Evolutionary conservation across 2,113 vertebrate genomes (phyloP), one percentile per base, ranked within the genome.

Genomic region (Pelusios castaneus): DNA sequence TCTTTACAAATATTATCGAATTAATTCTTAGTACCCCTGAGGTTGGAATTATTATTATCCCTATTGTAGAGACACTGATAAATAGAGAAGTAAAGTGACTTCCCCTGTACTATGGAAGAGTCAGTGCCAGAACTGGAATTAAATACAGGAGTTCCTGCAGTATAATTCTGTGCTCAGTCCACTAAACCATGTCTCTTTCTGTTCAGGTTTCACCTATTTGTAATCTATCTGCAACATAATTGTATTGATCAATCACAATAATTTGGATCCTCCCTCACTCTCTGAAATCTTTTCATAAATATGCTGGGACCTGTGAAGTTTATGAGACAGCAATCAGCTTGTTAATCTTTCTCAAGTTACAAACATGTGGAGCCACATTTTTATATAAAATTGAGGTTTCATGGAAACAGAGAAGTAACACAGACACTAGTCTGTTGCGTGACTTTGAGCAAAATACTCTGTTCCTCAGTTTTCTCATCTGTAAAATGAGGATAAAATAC

Each of bases 71-170:
- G 52, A 6, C n/a, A 70, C 11, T 3, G 4, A 51, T 63, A 67
- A 60, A 2, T 2, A 45, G 31, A 75, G 34, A 31, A 22, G 13
- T 34, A 12, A 75, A 43, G 22, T 75, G 38, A 73, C 67, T 41
- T 41, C 67, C n/a, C 19, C 10, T 22, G 43, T 38, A 10, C 38
- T 38, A 25, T 22, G 17, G 12, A 87, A 54, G 3, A 84, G 38
- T 3, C 60, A 7, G 4, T 34, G 41, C 12, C 31, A 78, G 5
- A 4, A 2, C 25, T 9, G 70, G 1, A 89, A 70, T 14, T 0
- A 2, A 29, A 0, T 31, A n/a, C 1, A 0, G 41, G 70, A 75
- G 21, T 75, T 43, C 1, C 14, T 0, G 3, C 10, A 31, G 45
- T 0, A 0, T 2, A 24, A 1, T 2, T 21, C 21, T 85, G 47